Evolutionary conservation across 2,797 vertebrate species (phyloP).

Genomic region (Arrhamphus sclerolepis): DNA sequence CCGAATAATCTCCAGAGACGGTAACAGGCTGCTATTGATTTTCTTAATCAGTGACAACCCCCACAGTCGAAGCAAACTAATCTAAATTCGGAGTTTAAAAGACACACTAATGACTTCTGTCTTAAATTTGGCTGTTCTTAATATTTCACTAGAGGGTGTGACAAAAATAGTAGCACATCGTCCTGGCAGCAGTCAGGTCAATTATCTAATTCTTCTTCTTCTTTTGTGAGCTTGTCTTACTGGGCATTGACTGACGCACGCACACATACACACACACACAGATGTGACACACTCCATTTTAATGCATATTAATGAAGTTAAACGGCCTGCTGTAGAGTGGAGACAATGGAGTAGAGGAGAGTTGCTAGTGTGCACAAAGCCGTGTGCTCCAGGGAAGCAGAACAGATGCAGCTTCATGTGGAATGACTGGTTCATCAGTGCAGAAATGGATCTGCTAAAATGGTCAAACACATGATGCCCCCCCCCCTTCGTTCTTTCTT

Average conservation of each 20-base stretch:
- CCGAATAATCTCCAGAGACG: too few relatives aligned
- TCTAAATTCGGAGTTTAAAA: too few relatives aligned
- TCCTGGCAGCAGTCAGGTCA: constrained; percentile 40
- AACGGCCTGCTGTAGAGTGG: constrained; percentile 61
- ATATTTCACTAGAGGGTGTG: constrained; percentile 45
- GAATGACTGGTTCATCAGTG: constrained; percentile 40
- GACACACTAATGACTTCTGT: too few relatives aligned
- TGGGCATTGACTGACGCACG: constrained; percentile 41
- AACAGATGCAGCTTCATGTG: constrained; percentile 66
- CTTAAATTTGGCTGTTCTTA: constrained; percentile 14
- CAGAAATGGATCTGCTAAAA: constrained; percentile 13
- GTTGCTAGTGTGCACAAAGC: constrained; percentile 63
- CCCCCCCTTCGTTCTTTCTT: neutral
- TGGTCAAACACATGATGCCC: neutral
- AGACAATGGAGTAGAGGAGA: constrained; percentile 63
- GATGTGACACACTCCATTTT: constrained; percentile 47
- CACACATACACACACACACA: constrained; percentile 18
- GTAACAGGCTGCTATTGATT: too few relatives aligned
- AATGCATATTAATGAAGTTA: constrained; percentile 82
- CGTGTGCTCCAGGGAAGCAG: constrained; percentile 54
- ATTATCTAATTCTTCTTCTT: constrained; percentile 40
- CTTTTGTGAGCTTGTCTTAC: constrained; percentile 32
- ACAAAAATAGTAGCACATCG: constrained; percentile 58
- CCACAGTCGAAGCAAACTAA: too few relatives aligned
- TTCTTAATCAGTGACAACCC: too few relatives aligned